Evolutionary conservation across 2,888 invertebrate species (phyloP).

Genomic region (Drosophila monieri): DNA sequence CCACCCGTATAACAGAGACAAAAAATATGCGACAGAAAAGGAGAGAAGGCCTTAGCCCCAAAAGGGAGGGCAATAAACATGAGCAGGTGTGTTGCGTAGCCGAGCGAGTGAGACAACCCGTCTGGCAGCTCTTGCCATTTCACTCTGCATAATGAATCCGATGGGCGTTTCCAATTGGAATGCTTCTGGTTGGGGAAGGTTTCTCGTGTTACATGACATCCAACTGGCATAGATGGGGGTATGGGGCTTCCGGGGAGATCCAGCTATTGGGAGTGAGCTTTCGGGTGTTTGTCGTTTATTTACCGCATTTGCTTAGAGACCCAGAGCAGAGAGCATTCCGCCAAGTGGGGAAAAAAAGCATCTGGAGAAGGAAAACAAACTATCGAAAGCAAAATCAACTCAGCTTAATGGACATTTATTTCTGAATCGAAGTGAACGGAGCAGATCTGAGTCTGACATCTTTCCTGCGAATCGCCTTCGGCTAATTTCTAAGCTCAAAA

Average conservation of each 20-base stretch:
- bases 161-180: slow-evolving; percentile 79
- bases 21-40: slow-evolving; percentile 7
- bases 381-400: slow-evolving; percentile 78
- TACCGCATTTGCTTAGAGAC: slow-evolving; percentile 64
- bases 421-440: slow-evolving; percentile 28
- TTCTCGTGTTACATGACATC: slow-evolving; percentile 49
- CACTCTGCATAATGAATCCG: background rate
- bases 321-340: slow-evolving; percentile 14
- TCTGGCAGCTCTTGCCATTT: slow-evolving; percentile 15
- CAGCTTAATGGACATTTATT: slow-evolving; percentile 76
- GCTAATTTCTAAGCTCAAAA: slow-evolving; percentile 36
- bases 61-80: slow-evolving; percentile 13
- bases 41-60: slow-evolving; percentile 14
- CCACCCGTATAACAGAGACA: slow-evolving; percentile 42
- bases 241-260: slow-evolving; percentile 7
- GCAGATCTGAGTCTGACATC: slow-evolving; percentile 56
- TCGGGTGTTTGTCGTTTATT: slow-evolving; percentile 54
- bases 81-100: slow-evolving; percentile 41
- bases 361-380: slow-evolving; percentile 47
- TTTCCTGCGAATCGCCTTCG: slow-evolving; percentile 36
- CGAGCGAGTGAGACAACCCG: slow-evolving; percentile 37
- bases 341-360: background rate
- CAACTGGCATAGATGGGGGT: slow-evolving; percentile 31
- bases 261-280: slow-evolving; percentile 33
- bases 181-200: slow-evolving; percentile 67